phyloP scores from a whole-genome alignment of 2,797 vertebrate species.

The Tachyglossus aculeatus region DNA sequence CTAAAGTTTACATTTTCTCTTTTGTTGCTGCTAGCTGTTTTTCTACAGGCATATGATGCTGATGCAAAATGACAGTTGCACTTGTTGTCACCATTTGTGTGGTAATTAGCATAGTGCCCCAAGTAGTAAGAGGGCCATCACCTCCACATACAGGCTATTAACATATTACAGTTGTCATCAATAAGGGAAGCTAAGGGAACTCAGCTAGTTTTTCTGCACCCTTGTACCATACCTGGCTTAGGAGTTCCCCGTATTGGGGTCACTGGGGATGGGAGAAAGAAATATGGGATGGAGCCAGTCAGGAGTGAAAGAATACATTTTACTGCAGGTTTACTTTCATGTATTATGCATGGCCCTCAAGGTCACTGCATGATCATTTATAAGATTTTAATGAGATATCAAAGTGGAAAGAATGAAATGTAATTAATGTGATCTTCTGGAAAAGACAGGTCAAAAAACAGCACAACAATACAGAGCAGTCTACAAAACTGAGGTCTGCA shows the following conservation, averaged over 20 bases:
- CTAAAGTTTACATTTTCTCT: slow-evolving; percentile 79
- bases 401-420: slow-evolving; percentile 81
- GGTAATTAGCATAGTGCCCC: slow-evolving; percentile 82
- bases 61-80: slow-evolving; percentile 81
- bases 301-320: slow-evolving; percentile 86
- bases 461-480: slow-evolving; percentile 42
- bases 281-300: slow-evolving; percentile 79
- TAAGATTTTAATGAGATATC: slow-evolving; percentile 88
- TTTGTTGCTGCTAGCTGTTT: slow-evolving; percentile 73
- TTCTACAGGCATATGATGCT: slow-evolving; percentile 70
- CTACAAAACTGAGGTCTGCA: slow-evolving; percentile 55
- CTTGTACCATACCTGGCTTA: slow-evolving; percentile 76
- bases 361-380: slow-evolving; percentile 85
- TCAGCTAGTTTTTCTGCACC: slow-evolving; percentile 72
- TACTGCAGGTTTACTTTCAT: slow-evolving; percentile 86
- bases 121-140: slow-evolving; percentile 78
- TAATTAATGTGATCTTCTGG: slow-evolving; percentile 80
- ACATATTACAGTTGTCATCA: slow-evolving; percentile 85
- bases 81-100: slow-evolving; percentile 83
- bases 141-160: slow-evolving; percentile 82
- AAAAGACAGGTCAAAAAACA: slow-evolving; percentile 68
- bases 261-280: slow-evolving; percentile 78
- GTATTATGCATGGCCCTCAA: slow-evolving; percentile 86
- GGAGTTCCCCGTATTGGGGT: slow-evolving; percentile 75
- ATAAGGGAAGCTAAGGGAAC: slow-evolving; percentile 75